Evolutionary conservation across 2,113 vertebrate genomes (phyloP).

Genomic region (Seriola rivoliana): DNA sequence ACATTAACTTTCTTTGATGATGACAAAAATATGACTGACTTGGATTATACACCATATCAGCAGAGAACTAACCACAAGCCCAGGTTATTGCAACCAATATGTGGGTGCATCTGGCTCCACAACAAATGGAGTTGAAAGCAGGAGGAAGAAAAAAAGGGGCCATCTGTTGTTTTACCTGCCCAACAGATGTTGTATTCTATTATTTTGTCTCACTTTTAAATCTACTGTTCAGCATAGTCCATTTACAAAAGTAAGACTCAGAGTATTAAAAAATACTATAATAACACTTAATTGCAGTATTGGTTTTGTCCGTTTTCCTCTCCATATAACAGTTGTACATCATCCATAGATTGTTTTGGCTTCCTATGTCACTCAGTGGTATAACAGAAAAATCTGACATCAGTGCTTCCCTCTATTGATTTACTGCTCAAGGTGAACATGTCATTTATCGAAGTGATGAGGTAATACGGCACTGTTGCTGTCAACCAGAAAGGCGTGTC

Average conservation of each 20-base stretch:
- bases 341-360: too few species aligned
- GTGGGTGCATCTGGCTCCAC: not conserved
- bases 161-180: not conserved
- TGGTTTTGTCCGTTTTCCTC: too few species aligned
- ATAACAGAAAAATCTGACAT: too few species aligned
- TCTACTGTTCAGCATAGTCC: not conserved
- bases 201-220: not conserved
- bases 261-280: not conserved
- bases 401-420: too few species aligned
- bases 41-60: not conserved
- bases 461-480: too few species aligned
- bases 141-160: not conserved
- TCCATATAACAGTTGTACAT: too few species aligned
- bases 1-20: not conserved
- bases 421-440: too few species aligned
- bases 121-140: not conserved
- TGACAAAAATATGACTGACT: not conserved
- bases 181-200: conserved; percentile 4
- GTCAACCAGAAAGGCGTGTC: not conserved
- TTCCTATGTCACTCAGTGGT: too few species aligned
- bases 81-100: conserved; percentile 1
- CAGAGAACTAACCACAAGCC: not conserved
- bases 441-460: too few species aligned
- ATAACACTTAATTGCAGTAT: not conserved
- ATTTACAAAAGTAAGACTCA: not conserved